A percentile compares a stretch with the other conserved stretches of the same genome.
phyloP scores from a whole-genome alignment of 2,888 invertebrate genomes.

The Lithophane ornitopus region DNA sequence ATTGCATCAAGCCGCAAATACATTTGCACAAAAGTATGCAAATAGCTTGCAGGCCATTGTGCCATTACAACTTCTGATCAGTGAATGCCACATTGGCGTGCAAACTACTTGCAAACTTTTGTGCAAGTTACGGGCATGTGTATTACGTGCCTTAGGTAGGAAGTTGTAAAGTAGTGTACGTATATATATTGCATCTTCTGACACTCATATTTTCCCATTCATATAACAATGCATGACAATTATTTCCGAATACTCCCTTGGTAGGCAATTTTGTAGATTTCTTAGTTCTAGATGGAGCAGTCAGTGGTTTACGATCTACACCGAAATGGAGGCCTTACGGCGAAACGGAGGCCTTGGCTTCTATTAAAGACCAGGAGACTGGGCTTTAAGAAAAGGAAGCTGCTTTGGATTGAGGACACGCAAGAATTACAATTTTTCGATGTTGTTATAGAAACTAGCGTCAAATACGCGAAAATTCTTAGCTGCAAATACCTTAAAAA shows the following conservation, averaged over 20 bases:
- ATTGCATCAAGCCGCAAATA: neutral
- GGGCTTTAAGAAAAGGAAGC: neutral
- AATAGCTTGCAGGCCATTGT: neutral
- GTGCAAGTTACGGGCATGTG: too few relatives aligned
- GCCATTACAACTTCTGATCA: neutral
- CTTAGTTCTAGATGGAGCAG: conserved; percentile 27
- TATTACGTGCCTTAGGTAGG: neutral
- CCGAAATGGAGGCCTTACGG: conserved; percentile 6
- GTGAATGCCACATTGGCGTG: neutral
- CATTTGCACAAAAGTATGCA: neutral
- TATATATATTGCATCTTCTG: neutral
- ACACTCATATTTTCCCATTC: neutral
- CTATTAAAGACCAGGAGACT: neutral
- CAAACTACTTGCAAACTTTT: neutral
- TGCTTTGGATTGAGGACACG: neutral
- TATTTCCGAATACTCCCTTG: neutral
- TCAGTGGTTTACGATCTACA: neutral
- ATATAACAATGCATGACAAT: conserved; percentile 2
- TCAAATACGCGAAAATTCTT: neutral
- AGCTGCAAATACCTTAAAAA: neutral
- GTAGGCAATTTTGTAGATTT: conserved; percentile 21
- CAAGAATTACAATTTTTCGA: conserved; percentile 4
- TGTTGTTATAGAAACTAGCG: neutral
- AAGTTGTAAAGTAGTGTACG: neutral
- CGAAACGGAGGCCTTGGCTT: neutral